Evolutionary conservation across 2,113 vertebrate genomes (phyloP), one percentile per base, ranked within the genome.

Genomic region (Pelvicachromis taeniatus): DNA sequence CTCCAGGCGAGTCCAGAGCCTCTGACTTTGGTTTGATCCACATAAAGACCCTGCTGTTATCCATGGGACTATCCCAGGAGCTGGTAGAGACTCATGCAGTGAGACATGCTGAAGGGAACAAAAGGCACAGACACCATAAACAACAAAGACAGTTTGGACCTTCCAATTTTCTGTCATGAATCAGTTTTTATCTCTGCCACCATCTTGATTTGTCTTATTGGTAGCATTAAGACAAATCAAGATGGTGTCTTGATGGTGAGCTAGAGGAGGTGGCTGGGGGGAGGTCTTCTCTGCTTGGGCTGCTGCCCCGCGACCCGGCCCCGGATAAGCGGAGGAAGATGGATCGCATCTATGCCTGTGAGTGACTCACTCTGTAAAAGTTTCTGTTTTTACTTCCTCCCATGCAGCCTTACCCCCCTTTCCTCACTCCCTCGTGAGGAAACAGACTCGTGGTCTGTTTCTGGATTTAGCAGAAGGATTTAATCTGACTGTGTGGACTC

Each of bases 61-160:
- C 23, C 12, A 63, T 0, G 2, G 4, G 48, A 48, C 80, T 42
- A 52, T 29, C 16, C 21, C 21, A 21, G 31, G 65, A 58, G 21
- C 38, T 59, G 70, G 11, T 23, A 38, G 45, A 73, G n/a, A 31
- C 73, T 21, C 61, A 50, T n/a, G 77, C 80, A 80, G n/a, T 23
- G 3, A 79, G 48, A 84, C 42, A 61, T 45, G n/a, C n/a, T 70
- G 14, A 70, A 77, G 38, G 77, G 21, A 63, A 63, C 73, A 73
- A 11, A 29, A 80, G 8, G 17, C 56, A 31, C 3, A 65, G 21
- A 93, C 83, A 93, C 86, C 2, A 59, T 21, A 52, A 79, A 78
- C 63, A 88, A 86, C 2, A 35, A 31, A 26, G 86, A 61, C 31
- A 86, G 33, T 92, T 93, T 79, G 40, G 40, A 40, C 21, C 14